phyloP scores from a whole-genome alignment of 2,113 vertebrate genomes.

The Verasper variegatus region DNA sequence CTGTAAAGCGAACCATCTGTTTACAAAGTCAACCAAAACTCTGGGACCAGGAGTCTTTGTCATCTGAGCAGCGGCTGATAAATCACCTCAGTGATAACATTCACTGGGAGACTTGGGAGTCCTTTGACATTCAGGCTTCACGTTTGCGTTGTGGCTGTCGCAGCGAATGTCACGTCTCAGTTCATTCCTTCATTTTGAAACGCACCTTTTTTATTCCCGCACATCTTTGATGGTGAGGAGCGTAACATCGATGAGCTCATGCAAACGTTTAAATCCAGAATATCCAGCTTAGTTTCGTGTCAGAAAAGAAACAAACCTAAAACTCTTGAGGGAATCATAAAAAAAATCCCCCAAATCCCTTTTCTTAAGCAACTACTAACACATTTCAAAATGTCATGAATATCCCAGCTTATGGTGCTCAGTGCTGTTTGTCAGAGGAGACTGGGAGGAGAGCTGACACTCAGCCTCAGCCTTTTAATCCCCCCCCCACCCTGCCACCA shows the following conservation, averaged over 20 bases:
- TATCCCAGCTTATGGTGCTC: slow-evolving; percentile 63
- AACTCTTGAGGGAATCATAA: slow-evolving; percentile 56
- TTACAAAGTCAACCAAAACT: slow-evolving; percentile 78
- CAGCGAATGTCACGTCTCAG: slow-evolving; percentile 36
- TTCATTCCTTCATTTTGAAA: slow-evolving; percentile 24
- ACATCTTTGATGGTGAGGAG: slow-evolving; percentile 36
- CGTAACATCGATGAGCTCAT: slow-evolving; percentile 33
- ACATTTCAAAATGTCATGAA: slow-evolving; percentile 67
- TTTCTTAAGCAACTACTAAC: slow-evolving; percentile 68
- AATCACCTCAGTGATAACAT: slow-evolving; percentile 36
- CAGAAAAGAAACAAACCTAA: slow-evolving; percentile 48
- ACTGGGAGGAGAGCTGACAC: slow-evolving; percentile 53
- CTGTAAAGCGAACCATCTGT: slow-evolving; percentile 76
- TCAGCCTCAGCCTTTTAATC: slow-evolving; percentile 51
- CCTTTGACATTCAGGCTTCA: slow-evolving; percentile 48
- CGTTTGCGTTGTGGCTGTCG: slow-evolving; percentile 32
- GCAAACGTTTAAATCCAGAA: slow-evolving; percentile 57
- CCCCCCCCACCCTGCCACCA: slow-evolving; percentile 38
- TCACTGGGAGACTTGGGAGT: slow-evolving; percentile 36
- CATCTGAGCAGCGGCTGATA: slow-evolving; percentile 47
- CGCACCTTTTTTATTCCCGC: background rate
- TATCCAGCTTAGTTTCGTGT: slow-evolving; percentile 68
- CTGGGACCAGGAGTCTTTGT: slow-evolving; percentile 51
- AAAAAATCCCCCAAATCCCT: slow-evolving; percentile 70
- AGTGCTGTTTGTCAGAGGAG: slow-evolving; percentile 26